Base-by-base conservation (phyloP, 2,113 vertebrate species). In the Crotalus horridus region DNA sequence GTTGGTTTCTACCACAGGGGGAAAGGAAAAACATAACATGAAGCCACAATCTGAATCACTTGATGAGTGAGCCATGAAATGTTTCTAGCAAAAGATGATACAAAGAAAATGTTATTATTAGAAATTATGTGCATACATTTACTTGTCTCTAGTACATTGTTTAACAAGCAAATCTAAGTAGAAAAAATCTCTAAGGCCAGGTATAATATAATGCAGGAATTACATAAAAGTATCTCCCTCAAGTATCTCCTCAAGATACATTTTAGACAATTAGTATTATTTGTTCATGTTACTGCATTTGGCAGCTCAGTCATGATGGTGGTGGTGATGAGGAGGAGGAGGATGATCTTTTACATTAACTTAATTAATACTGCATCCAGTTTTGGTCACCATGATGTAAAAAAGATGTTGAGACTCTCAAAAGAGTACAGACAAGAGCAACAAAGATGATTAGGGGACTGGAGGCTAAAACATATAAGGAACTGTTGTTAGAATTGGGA, bases 111-210 rank as follows among this genome's bases (percentile, higher is more conserved):
- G 56, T 93, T 91, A 88, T 9, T 88, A 55, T 93, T 93, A 58
- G 93, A 96, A 96, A 91, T 94, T 43, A 64, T 89, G 61, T 93
- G 59, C 94, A 93, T 90, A 93, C 43, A 89, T 85, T 85, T 85
- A 69, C 53, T 96, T 85, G 55, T 90, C 93, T 93, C 54, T 90
- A 95, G 92, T 92, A 95, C 94, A 95, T 94, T 86, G 56, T 88
- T 94, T 94, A 96, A 94, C 93, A 93, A 58, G 64, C 94, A 94
- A 69, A 11, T 29, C 21, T 3, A 13, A 94, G 64, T 93, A 91
- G 1, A 58, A 95, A 96, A 94, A 92, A 85, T 21, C 56, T 94
- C 92, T 85, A 91, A 86, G 21, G n/a, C 89, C 39, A 94, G 91
- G 93, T 95, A 91, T 39, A 92, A 94, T 88, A 87, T 91, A 91